phyloP scores from a whole-genome alignment of 2,888 invertebrate genomes.

The Melanostoma scalare region DNA sequence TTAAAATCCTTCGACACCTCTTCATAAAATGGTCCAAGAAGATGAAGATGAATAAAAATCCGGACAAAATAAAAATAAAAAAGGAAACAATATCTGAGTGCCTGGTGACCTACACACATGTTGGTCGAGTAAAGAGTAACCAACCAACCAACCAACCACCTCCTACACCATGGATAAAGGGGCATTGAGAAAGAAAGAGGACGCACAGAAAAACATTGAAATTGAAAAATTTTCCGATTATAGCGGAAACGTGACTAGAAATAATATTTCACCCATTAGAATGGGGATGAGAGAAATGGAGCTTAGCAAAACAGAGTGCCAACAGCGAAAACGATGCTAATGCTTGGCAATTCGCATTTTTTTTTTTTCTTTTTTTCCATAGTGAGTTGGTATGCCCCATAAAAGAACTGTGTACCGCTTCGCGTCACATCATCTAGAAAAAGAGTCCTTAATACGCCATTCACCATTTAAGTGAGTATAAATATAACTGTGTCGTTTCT shows the following conservation, averaged over 20 bases:
- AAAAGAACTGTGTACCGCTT: not conserved
- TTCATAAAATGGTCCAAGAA: not conserved
- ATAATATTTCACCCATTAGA: conserved; percentile 61
- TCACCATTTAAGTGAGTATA: conserved; percentile 57
- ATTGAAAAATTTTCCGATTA: conserved; percentile 66
- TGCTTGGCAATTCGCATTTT: conserved; percentile 57
- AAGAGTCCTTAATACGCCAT: conserved; percentile 54
- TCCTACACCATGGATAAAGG: not conserved
- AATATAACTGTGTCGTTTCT: conserved; percentile 38
- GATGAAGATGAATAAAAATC: not conserved
- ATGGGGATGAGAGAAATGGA: not conserved
- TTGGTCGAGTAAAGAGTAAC: not conserved
- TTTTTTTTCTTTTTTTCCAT: too few species aligned
- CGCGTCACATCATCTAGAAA: conserved; percentile 19
- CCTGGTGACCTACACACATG: conserved; percentile 31
- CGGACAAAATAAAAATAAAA: not conserved
- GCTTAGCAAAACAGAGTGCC: conserved; percentile 17
- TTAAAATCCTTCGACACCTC: conserved; percentile 12
- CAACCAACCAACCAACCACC: not conserved
- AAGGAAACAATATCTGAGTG: not conserved
- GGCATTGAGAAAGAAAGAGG: conserved; percentile 10
- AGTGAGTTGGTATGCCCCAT: not conserved
- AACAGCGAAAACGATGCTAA: conserved; percentile 52
- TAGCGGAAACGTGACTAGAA: conserved; percentile 67
- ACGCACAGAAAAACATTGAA: conserved; percentile 41